Evolutionary conservation across 2,797 vertebrate species (phyloP), one percentile per base, ranked within the genome.

Genomic region (Poliocrania exsul): DNA sequence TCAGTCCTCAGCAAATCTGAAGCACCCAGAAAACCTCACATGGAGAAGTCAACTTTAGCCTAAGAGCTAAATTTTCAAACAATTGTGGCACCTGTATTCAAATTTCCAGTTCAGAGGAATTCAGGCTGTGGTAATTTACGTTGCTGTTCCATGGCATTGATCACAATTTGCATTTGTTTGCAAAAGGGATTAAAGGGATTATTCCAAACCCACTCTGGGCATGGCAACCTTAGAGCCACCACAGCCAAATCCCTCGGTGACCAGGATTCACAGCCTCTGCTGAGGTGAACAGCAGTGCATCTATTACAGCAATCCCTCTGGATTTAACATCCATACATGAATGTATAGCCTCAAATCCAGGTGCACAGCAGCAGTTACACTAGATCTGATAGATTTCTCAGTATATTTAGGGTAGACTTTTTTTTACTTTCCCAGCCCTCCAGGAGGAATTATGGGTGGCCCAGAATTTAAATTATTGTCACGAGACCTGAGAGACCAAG

Each of bases 151-250:
- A 1, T 6, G 38, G 54, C 83, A 81, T 24, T 29, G 83, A 86
- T 84, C 77, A 49, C 42, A 54, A 44, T 78, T 50, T 84, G 50
- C 17, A 12, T 69, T 88, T 0, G 0, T 86, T 88, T 94, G 83
- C 77, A 75, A 67, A 93, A 93, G 57, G 29, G 38, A 86, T 91
- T 93, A 78, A 92, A 92, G 16, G 26, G 26, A 90, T 88, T 93
- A 86, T 74, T 75, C 42, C 57, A 74, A 2, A 16, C 44, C 6
- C 0, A 4, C 8, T 86, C 70, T 35, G 72, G 69, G 33, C 35
- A 12, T 1, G 2, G 47, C 40, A 78, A 54, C 13, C 35, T 90
- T 79, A 51, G 12, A 92, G 31, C 13, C 49, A 83, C 31, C 15
- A 8, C 56, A 82, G 69, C 42, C 77, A 64, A 77, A 67, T 49